phyloP scores from a whole-genome alignment of 1,140 invertebrate species.

The Conus betulinus region DNA sequence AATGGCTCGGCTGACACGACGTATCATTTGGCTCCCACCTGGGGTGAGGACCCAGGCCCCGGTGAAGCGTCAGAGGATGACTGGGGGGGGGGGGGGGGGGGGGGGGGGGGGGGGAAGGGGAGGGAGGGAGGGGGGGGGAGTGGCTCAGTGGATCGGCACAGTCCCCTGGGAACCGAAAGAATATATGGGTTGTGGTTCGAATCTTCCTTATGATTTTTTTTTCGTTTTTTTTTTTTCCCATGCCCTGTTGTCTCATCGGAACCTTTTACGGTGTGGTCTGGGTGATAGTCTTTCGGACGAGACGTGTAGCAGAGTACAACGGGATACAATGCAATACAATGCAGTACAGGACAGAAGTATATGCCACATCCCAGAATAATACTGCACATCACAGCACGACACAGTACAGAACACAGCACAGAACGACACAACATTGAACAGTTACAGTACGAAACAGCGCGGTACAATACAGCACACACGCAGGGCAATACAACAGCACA shows the following conservation, averaged over 20 bases:
- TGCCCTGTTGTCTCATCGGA: not conserved
- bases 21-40: not conserved
- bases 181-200: not conserved
- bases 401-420: too few species aligned
- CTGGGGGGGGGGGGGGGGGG: not conserved
- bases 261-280: not conserved
- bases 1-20: not conserved
- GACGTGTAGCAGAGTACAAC: too few species aligned
- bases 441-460: too few species aligned
- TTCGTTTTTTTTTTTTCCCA: not conserved
- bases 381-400: too few species aligned
- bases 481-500: too few species aligned
- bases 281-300: not conserved
- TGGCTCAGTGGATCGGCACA: not conserved
- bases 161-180: not conserved
- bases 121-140: not conserved
- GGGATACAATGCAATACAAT: too few species aligned
- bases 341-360: too few species aligned
- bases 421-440: too few species aligned
- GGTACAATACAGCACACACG: too few species aligned
- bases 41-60: not conserved
- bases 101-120: not conserved
- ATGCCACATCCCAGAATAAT: too few species aligned
- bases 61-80: not conserved
- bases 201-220: not conserved